Evolutionary conservation across 2,797 vertebrate species (phyloP), one percentile per base, ranked within the genome.

Genomic region (Passerculus sandwichensis): DNA sequence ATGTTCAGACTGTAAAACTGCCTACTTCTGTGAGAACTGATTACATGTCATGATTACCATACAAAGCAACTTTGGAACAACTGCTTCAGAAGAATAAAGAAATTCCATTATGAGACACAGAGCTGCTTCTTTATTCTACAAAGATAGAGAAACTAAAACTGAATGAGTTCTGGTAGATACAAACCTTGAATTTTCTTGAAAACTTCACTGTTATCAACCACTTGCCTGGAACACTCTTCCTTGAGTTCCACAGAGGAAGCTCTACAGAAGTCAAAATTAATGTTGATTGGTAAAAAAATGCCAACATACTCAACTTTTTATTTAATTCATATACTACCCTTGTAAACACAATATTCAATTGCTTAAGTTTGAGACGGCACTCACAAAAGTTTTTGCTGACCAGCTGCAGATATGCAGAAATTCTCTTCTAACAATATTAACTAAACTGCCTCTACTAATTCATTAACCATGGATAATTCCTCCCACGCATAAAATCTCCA

Each of bases 171-270:
- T 73, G 48, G 22, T 44, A 85, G 62, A 85, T 10, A 91, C 96
- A 81, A 95, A 98, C 98, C 98, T 97, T 98, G 98, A 90, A 98
- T 72, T 51, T 91, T 94, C 82, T 70, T 94, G 53, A 98, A 86
- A 91, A 98, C 51, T 83, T 73, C 20, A 2, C 19, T 93, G 5
- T 97, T 94, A 44, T 93, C 91, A 11, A 32, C 50, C 54, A 96
- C 91, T 74, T 96, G 94, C 38, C 59, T 85, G 26, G 59, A 77
- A 75, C 48, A 45, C 29, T 87, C 94, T 81, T 93, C 88, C 20
- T 86, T 91, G 17, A 67, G 85, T 81, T 91, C 92, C 62, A 67
- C 5, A 88, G 82, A 93, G 74, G 85, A n/a, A 67, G 54, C 32
- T 96, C 98, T 98, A 91, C 88, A 96, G 97, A 50, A 86, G 80